phyloP scores from a whole-genome alignment of 2,113 vertebrate genomes.

The Microtus oregoni region DNA sequence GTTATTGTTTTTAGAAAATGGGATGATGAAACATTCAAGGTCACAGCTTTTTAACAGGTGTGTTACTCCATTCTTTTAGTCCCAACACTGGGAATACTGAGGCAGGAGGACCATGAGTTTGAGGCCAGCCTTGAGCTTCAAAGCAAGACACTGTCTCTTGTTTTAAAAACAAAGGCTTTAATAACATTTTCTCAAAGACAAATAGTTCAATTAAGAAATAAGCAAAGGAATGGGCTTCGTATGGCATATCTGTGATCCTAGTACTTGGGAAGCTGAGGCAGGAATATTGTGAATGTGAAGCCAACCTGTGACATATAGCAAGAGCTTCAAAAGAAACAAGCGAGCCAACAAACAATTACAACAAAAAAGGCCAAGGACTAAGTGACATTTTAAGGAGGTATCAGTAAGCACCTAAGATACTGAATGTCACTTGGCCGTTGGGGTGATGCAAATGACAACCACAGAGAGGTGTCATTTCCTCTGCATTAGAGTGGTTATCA shows the following conservation, averaged over 20 bases:
- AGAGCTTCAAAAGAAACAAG: neutral
- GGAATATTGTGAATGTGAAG: neutral
- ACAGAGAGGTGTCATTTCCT: neutral
- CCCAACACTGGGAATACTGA: neutral
- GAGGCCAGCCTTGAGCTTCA: neutral
- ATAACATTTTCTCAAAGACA: neutral
- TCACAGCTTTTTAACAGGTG: neutral
- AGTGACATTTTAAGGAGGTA: constrained; percentile 3
- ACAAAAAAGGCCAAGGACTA: neutral
- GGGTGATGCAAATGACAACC: neutral
- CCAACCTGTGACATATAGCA: neutral
- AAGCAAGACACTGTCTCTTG: neutral
- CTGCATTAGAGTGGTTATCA: neutral
- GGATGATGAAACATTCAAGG: neutral
- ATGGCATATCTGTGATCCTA: neutral
- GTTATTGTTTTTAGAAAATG: constrained; percentile 25
- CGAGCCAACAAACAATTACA: neutral
- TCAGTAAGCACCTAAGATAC: neutral
- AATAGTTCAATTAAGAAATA: constrained; percentile 20
- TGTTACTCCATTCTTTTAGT: neutral
- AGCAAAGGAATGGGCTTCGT: neutral
- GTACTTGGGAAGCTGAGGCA: neutral
- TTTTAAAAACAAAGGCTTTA: neutral
- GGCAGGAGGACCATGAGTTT: neutral
- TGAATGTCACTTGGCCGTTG: neutral